phyloP scores from a whole-genome alignment of 2,113 vertebrate genomes.

The Lethenteron camtschaticum region DNA sequence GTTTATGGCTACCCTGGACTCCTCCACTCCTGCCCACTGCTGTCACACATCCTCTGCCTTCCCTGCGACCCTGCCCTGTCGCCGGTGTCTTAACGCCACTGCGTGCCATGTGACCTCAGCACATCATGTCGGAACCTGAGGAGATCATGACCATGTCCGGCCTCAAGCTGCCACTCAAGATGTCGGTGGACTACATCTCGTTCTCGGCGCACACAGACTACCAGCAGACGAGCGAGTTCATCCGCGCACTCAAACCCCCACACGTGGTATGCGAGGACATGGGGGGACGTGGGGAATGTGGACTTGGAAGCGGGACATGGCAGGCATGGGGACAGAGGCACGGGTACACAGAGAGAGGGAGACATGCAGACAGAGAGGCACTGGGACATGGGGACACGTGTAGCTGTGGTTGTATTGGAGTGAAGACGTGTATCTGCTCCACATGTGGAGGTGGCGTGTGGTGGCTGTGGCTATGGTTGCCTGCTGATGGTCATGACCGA shows the following conservation, averaged over 20 bases:
- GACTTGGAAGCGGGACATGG: no score
- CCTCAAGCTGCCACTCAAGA: constrained; percentile 91
- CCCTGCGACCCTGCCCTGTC: no score
- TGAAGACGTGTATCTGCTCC: no score
- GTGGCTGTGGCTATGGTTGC: not conserved
- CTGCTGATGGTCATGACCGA: not conserved
- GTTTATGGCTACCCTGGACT: no score
- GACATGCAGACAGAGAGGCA: no score
- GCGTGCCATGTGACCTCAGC: constrained; percentile 23
- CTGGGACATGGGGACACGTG: no score
- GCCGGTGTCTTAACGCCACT: not conserved
- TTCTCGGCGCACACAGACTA: constrained; percentile 98
- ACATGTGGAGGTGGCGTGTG: not conserved
- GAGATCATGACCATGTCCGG: constrained; percentile 97
- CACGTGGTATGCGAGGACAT: constrained; percentile 47
- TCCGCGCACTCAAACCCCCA: constrained; percentile 79
- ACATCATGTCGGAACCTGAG: constrained; percentile 98
- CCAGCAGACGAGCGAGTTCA: constrained; percentile 97
- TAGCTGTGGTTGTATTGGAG: no score
- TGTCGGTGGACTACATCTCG: constrained; percentile 98
- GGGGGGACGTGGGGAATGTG: no score
- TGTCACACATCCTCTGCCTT: no score
- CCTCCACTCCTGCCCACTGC: no score
- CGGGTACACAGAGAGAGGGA: no score
- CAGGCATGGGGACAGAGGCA: no score